Base-by-base conservation (phyloP, 2,797 vertebrate genomes). In the Dryobates pubescens region DNA sequence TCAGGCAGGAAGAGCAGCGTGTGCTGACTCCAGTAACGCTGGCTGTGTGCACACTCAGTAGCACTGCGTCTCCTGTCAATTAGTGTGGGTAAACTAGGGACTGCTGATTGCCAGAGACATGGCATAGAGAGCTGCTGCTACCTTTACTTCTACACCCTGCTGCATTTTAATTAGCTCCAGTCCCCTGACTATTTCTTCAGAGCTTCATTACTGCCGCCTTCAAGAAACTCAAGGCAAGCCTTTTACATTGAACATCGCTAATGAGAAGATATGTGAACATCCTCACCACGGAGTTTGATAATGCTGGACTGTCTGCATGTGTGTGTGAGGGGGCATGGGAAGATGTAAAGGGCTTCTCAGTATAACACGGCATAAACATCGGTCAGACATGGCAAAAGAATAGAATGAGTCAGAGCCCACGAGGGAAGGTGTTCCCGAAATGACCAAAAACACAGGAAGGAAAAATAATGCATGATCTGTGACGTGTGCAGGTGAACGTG, bases 161-260 rank as follows among this genome's bases (percentile, higher is more conserved):
- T 97, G 97, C 97, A 98, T 98, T 98, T 98, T 98, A 98, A 98
- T 98, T 97, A 98, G 98, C 97, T 96, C 70, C 62, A n/a, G 93
- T 98, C 97, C 98, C 97, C 95, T 92, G 97, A 95, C 97, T 97
- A 76, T 97, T 97, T 97, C 96, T 97, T 97, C 95, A 87, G 92
- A 91, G 95, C 97, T 98, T 98, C 97, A 91, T 98, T 98, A 98
- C 95, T 93, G 96, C 97, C 17, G 53, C 94, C 97, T 97, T 96
- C 92, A 91, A 97, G 97, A 96, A 97, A 97, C 89, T 95, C 91
- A 59, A 96, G 87, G 83, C 96, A 88, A 96, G 91, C 79, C 83
- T 96, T 97, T 96, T 93, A 70, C 84, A 93, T 84, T 79, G 97
- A 96, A 94, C 88, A 91, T 93, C 78, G 22, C 91, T 98, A 97